Base-by-base conservation (phyloP, 2,797 vertebrate genomes). In the Decapterus maruadsi region DNA sequence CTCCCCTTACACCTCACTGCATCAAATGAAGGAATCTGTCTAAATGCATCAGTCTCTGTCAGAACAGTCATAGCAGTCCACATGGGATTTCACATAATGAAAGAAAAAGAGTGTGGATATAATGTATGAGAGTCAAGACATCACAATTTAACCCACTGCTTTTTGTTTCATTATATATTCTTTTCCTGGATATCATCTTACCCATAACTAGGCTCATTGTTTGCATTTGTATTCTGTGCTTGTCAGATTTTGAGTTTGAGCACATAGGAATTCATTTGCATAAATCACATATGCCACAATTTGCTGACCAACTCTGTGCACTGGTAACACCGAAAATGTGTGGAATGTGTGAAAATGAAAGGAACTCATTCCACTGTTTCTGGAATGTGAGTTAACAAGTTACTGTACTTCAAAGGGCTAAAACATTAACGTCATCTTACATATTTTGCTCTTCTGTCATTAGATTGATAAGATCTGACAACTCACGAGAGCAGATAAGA, bases 1-100 rank as follows among this genome's bases (percentile, higher is more conserved):
- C 80, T 63, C 63, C 29, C 29, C 56, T 74, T 56, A 56, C 79
- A 68, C 53, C 50, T 62, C 61, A 69, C 68, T 68, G 77, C 75
- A 68, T 59, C 58, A n/a, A 2, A 80, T 75, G 70, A 84, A 82
- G 75, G 68, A 74, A 40, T 77, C 73, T 69, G 87, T 84, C 86
- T 79, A 56, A 20, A 4, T 64, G 73, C 75, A 81, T 87, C 81
- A 62, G 59, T 48, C 46, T 84, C 60, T 46, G 75, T 85, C 70
- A 77, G 76, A 72, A 8, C 1, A 0, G 51, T 59, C 64, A 64
- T 6, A 38, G 54, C 46, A 14, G 29, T 8, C 26, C 50, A 72
- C 2, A 1, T 6, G 50, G 50, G 55, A 55, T 57, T 81, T 19
- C 42, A 71, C 45, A 29, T 63, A 46, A 71, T 42, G 54, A 72